Base-by-base conservation (phyloP, 1,140 invertebrate genomes). In the Caenorhabditis brenneri region DNA sequence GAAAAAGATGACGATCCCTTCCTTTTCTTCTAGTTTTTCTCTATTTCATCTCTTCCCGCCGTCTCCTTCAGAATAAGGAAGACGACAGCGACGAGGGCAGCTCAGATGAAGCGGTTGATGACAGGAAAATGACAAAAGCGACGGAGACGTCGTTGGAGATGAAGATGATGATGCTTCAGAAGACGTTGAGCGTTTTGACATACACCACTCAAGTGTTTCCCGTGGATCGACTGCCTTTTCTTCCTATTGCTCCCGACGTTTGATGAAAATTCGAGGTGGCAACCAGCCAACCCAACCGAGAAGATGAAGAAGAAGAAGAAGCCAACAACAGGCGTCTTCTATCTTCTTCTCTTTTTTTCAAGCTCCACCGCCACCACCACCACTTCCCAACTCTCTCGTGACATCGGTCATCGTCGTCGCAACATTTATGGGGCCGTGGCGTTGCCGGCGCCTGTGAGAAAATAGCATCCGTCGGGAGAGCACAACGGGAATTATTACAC, bases 181-280 rank as follows among this genome's bases (percentile, higher is more conserved):
- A 74, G 65, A 74, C 65, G 65, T 74, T 39, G 65, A 74, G 65
- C 65, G 65, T 42, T 74, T 46, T 74, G 65, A 74, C 65, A 74
- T 74, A 42, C 49, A 51, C 36, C 36, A 74, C 65, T 74, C 36
- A 74, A 74, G 65, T 74, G 29, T 22, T 74, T 74, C 36, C 10
- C 31, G 9, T 31, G 22, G n/a, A 36, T 74, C 36, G 22, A 39
- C 19, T 4, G 5, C 7, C 24, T 58, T 46, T 15, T 46, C 46
- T 7, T 42, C n/a, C n/a, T 22, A 42, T 42, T 74, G 65, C 65
- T 74, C 65, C 36, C 65, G 33, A 74, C 36, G 42, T 74, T 74
- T 74, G 65, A 74, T 74, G 65, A 74, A 74, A 74, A 74, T 74
- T 42, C 65, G 65, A 74, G 65, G 65, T 74, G 65, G 65, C 65